Conservation (phyloP, 2,113 vertebrate genomes). For the Brevimyrus niger region DNA sequence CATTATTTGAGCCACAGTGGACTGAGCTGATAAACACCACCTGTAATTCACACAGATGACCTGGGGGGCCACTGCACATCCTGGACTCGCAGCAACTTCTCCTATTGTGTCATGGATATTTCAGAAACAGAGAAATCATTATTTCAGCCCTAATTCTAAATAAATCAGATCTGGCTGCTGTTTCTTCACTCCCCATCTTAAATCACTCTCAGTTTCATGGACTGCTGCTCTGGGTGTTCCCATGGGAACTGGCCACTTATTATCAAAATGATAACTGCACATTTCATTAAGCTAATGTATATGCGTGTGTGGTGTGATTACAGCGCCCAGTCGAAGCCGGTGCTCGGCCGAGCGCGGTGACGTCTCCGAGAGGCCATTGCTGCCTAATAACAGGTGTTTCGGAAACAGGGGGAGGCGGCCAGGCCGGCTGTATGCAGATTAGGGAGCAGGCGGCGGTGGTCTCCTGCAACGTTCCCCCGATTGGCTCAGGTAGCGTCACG, state of each 20-base stretch:
- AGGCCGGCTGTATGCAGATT: neutral
- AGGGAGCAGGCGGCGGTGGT: neutral
- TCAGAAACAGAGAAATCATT: neutral
- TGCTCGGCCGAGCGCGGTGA: neutral
- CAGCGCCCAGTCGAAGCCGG: neutral
- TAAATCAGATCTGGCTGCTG: neutral
- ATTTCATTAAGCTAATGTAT: slow-evolving; percentile 8
- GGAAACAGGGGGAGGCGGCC: neutral
- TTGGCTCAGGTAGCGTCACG: neutral
- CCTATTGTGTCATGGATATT: neutral
- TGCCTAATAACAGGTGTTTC: neutral
- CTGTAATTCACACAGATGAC: neutral
- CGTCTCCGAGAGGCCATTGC: neutral
- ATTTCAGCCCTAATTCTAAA: neutral
- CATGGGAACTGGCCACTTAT: neutral
- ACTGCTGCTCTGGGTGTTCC: neutral
- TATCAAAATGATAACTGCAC: slow-evolving; percentile 1
- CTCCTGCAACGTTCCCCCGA: neutral
- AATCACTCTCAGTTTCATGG: neutral
- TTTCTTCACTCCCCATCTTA: neutral
- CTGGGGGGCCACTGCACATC: neutral
- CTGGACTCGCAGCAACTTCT: neutral
- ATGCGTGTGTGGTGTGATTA: neutral
- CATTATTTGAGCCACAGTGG: neutral
- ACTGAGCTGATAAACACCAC: neutral